Conservation (phyloP, 2,888 invertebrate genomes). For the Morpho helenor region DNA sequence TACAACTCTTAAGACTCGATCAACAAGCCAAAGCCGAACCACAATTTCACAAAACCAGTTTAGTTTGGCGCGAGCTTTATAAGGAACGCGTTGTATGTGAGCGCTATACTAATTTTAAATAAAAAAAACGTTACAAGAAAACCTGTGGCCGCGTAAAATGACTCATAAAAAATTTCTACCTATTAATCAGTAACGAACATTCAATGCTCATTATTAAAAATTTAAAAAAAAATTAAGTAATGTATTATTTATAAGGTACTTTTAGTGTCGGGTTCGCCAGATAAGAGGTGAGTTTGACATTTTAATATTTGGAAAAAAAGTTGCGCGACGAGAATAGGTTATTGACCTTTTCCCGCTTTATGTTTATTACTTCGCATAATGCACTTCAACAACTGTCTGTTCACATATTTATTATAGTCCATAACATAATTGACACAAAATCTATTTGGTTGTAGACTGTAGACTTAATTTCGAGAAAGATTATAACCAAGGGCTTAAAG, state of each 20-base stretch:
- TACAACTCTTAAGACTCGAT: constrained; percentile 1
- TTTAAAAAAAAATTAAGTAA: background rate
- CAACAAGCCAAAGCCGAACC: constrained; percentile 2
- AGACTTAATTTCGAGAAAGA: too few relatives aligned
- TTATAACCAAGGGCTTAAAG: too few relatives aligned
- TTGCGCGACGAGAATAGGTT: constrained; percentile 16
- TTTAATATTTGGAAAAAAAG: constrained; percentile 16
- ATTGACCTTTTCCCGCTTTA: constrained; percentile 14
- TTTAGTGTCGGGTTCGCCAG: constrained; percentile 9
- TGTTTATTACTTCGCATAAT: background rate
- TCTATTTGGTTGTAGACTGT: too few relatives aligned
- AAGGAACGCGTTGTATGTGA: constrained; percentile 4
- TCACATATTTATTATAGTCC: background rate
- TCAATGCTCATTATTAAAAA: background rate
- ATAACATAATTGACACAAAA: too few relatives aligned
- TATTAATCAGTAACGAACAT: background rate
- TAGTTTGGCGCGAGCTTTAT: constrained; percentile 12
- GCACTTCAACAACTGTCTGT: background rate
- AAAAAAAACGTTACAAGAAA: constrained; percentile 6
- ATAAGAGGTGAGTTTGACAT: constrained; percentile 8
- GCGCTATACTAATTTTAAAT: background rate
- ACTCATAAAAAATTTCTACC: background rate
- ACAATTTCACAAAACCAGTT: constrained; percentile 3
- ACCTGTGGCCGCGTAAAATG: constrained; percentile 1
- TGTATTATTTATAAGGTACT: background rate